A percentile compares a stretch with the other conserved stretches of the same genome.
phyloP scores from a whole-genome alignment of 2,888 invertebrate species.

The Leptura quadrifasciata region DNA sequence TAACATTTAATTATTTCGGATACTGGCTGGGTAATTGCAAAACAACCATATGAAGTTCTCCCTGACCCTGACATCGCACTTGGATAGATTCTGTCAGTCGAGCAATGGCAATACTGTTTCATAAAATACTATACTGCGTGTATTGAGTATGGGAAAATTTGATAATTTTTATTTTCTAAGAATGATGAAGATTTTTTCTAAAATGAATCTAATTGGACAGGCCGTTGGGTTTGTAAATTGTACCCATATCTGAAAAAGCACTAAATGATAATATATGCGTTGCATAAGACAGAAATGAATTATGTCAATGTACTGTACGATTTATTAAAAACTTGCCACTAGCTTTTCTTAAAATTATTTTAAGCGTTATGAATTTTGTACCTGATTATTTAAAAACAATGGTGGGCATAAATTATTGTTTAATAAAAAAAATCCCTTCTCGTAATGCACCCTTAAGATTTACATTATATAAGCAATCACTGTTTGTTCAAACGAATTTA shows the following conservation, averaged over 20 bases:
- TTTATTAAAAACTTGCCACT: conserved; percentile 12
- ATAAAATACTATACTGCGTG: no score
- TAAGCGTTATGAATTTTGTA: conserved; percentile 7
- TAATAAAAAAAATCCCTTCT: background rate
- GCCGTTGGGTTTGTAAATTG: no score
- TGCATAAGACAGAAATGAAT: background rate
- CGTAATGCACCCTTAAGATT: conserved; percentile 7
- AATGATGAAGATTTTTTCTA: no score
- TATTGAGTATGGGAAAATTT: no score
- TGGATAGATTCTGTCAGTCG: no score
- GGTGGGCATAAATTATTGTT: conserved; percentile 17
- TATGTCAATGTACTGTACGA: background rate
- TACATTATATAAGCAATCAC: background rate
- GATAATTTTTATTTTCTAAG: no score
- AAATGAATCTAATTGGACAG: no score
- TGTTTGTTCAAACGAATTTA: conserved; percentile 2
- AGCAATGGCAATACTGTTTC: no score
- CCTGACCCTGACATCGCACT: no score
- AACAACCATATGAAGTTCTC: no score
- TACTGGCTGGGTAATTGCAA: no score
- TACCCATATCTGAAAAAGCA: background rate
- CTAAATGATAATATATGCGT: background rate
- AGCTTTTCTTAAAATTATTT: background rate
- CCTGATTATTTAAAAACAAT: conserved; percentile 23
- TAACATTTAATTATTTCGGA: no score